These are phyloP conservation scores for Schizopygopsis pylzovi DNA, from an alignment of 2,797 vertebrate genomes.

Conservation along the genomic window DNA sequence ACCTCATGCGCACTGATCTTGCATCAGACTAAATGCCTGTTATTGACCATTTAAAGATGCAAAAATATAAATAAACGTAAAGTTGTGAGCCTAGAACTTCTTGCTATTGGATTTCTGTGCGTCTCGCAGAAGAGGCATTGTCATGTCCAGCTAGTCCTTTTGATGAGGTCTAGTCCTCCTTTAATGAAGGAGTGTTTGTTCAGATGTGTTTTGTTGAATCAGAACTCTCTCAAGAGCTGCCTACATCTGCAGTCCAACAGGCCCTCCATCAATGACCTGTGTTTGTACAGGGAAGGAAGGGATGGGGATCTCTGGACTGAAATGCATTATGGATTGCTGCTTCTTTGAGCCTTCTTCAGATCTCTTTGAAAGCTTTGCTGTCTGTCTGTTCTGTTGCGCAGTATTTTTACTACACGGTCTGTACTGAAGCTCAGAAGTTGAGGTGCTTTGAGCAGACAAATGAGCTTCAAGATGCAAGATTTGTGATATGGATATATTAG, in stretches of 20 bases:
- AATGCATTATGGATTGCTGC: not conserved
- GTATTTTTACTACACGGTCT: not conserved
- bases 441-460: not conserved
- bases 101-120: not conserved
- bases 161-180: not conserved
- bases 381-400: not conserved
- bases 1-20: not conserved
- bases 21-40: not conserved
- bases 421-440: not conserved
- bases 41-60: not conserved
- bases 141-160: not conserved
- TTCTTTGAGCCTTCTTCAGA: not conserved
- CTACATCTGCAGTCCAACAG: not conserved
- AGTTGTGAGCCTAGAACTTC: not conserved
- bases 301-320: not conserved
- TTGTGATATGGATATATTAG: not conserved
- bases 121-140: not conserved
- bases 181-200: not conserved
- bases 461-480: not conserved
- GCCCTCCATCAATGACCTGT: not conserved
- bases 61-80: not conserved
- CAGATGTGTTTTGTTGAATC: not conserved
- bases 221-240: not conserved
- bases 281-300: not conserved
- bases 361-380: not conserved